Evolutionary conservation across 2,797 vertebrate genomes (phyloP), one percentile per base, ranked within the genome.

Genomic region (Craterocephalus amniculus): DNA sequence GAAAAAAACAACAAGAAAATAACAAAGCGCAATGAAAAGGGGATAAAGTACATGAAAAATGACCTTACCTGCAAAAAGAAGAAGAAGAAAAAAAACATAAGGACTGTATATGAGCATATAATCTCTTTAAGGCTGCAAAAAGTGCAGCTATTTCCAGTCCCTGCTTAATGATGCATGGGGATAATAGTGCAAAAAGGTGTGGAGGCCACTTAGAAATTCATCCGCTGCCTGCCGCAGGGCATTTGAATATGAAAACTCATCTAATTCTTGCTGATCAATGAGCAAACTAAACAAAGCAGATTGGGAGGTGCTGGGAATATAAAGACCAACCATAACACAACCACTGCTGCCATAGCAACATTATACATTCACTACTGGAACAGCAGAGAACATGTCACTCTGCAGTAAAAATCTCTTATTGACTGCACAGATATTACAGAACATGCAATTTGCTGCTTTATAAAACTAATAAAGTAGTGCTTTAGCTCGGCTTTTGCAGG

Each of bases 191-290:
- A 48, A 80, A 81, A 87, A 88, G 81, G 82, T 87, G 78, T 34
- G 38, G 70, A 80, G 61, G 78, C 84, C 81, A 79, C 86, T 81
- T 76, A 83, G 83, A 85, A 77, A 85, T 89, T 86, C 43, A 70
- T 84, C 80, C 69, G 60, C 76, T 48, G 77, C 62, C 49, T 71
- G 84, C 88, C 4, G 80, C 55, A 3, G 86, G 84, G 79, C 79
- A 72, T 78, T 67, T 81, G 83, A 85, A 88, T 80, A 79, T 64
- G 51, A 83, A 85, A 83, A 80, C 70, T 72, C 62, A 62, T 74
- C 70, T 85, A 83, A 86, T 89, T 85, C 81, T 57, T 58, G 74
- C 72, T 86, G 86, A 89, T 89, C 80, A 89, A 89, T 87, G 87
- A 63, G 60, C 13, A 8, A 66, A 62, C 80, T 69, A 81, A 90